Percentiles rank a stretch among this genome's conserved stretches.
Conservation (phyloP, 2,797 vertebrate genomes). For the Phoeniculus purpureus region DNA sequence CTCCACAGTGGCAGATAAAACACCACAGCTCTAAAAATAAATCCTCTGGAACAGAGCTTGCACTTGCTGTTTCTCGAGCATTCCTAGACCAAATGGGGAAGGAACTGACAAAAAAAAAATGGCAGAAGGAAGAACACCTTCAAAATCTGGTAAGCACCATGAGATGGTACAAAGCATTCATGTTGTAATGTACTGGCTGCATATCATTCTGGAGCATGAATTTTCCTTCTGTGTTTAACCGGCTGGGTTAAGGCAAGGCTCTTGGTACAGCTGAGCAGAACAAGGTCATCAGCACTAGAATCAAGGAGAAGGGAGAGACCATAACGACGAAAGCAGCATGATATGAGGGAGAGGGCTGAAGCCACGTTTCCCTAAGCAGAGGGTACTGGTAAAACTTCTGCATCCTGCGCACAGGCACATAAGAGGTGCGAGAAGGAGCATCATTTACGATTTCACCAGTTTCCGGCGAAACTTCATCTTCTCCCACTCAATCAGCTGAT, state of each 20-base stretch:
- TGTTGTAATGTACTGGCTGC: not conserved
- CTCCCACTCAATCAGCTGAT: accelerated
- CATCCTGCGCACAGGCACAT: not conserved
- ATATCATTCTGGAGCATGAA: not conserved
- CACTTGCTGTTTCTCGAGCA: not conserved
- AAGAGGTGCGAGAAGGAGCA: not conserved
- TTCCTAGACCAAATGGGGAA: not conserved
- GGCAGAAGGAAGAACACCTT: not conserved
- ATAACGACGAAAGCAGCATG: not conserved
- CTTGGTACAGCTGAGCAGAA: accelerated
- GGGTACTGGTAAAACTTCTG: accelerated
- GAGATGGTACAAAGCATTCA: not conserved
- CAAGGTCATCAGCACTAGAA: not conserved
- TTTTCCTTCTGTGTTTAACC: not conserved
- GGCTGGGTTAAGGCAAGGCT: not conserved
- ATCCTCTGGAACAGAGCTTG: not conserved
- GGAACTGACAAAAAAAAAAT: not conserved
- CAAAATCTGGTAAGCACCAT: not conserved
- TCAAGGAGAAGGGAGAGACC: not conserved
- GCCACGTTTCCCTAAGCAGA: not conserved
- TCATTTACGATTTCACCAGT: accelerated
- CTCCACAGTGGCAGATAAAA: not conserved
- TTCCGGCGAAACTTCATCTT: not conserved
- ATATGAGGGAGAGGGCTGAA: not conserved
- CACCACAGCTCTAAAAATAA: not conserved